Conservation (phyloP, 2,888 invertebrate genomes). For the Hirtodrosophila duncani region DNA sequence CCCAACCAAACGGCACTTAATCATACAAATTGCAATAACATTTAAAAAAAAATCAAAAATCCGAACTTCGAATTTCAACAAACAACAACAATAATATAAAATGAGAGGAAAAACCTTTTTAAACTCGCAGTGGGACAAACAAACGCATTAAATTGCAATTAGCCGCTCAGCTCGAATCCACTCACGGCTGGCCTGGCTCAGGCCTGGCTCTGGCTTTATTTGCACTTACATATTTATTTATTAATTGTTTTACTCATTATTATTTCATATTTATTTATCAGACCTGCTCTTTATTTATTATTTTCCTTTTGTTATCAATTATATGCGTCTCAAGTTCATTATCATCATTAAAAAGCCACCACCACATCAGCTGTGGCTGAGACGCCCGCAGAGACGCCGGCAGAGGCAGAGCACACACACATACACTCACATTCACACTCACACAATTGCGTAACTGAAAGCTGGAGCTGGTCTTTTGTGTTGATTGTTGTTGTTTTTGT, state of each 20-base stretch:
- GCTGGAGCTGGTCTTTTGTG: constrained; percentile 14
- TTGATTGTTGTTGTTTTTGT: constrained; percentile 25
- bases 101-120: no score
- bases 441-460: constrained; percentile 50
- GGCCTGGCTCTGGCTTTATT: constrained; percentile 20
- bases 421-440: constrained; percentile 9
- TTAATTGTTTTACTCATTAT: constrained; percentile 45
- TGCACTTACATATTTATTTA: constrained; percentile 61
- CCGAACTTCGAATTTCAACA: no score
- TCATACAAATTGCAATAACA: constrained; percentile 32
- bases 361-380: constrained; percentile 24
- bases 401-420: constrained; percentile 2
- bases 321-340: constrained; percentile 61
- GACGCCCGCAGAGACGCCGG: constrained; percentile 2
- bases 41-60: constrained; percentile 21
- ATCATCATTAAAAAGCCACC: constrained; percentile 56
- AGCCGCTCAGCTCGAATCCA: constrained; percentile 28
- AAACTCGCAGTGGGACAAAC: constrained; percentile 56
- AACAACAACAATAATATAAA: no score
- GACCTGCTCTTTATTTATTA: constrained; percentile 32
- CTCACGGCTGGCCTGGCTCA: constrained; percentile 1
- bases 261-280: constrained; percentile 42
- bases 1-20: constrained; percentile 30
- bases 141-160: constrained; percentile 62
- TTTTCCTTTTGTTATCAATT: constrained; percentile 62